Conservation (phyloP, 2,113 vertebrate genomes). For the Macquaria australasica region DNA sequence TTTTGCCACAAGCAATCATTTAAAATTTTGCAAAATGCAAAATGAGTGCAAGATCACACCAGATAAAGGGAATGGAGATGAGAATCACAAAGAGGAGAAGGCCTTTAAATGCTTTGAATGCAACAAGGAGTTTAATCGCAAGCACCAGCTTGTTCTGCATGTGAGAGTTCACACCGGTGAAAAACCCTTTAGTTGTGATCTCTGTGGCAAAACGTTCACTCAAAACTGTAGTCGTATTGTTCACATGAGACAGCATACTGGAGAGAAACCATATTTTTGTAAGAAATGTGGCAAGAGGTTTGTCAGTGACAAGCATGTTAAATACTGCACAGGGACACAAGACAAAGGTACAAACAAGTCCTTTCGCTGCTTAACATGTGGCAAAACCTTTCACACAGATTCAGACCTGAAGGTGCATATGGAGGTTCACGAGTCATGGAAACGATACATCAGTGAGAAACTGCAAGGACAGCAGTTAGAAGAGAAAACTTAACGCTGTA, state of each 20-base stretch:
- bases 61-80: background rate
- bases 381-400: background rate
- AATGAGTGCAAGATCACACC: background rate
- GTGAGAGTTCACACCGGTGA: constrained; percentile 21
- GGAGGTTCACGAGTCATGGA: constrained; percentile 37
- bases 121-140: constrained; percentile 1
- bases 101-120: constrained; percentile 4
- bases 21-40: background rate
- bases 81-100: background rate
- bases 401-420: constrained; percentile 25
- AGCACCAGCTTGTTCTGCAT: background rate
- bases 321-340: background rate
- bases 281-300: background rate
- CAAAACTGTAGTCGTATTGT: background rate
- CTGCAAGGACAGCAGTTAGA: background rate
- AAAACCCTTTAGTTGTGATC: constrained; percentile 27
- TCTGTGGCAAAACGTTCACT: constrained; percentile 21
- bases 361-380: constrained; percentile 11
- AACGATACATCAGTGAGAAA: constrained; percentile 7
- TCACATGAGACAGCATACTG: constrained; percentile 26
- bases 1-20: constrained; percentile 19
- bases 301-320: background rate
- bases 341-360: background rate
- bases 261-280: constrained; percentile 5
- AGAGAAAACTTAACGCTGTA: background rate